Evolutionary conservation across 1,140 invertebrate genomes (phyloP).

Genomic region (Drosophila oshimai): DNA sequence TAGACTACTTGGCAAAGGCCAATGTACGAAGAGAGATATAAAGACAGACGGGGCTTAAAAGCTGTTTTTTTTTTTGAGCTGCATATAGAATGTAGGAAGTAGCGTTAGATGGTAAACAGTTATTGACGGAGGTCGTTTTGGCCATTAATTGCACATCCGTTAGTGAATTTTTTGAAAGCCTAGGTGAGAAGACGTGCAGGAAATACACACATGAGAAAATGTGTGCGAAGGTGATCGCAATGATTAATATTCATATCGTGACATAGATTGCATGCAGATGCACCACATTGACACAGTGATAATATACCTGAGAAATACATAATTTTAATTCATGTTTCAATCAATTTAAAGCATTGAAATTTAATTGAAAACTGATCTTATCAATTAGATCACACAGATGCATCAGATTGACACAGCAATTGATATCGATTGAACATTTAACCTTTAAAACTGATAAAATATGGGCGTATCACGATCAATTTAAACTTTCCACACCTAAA

Average conservation of each 20-base stretch:
- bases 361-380: too few species aligned
- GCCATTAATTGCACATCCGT: conserved; percentile 42
- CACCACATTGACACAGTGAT: neutral
- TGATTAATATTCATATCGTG: conserved; percentile 21
- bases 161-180: conserved; percentile 13
- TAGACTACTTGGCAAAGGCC: conserved; percentile 3
- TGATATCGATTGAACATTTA: neutral
- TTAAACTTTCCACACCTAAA: neutral
- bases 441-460: too few species aligned
- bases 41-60: conserved; percentile 14
- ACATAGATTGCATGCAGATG: conserved; percentile 20
- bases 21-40: conserved; percentile 28
- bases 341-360: too few species aligned
- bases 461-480: neutral
- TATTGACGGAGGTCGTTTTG: conserved; percentile 40
- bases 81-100: conserved; percentile 39
- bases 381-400: neutral
- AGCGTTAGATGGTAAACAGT: conserved; percentile 30
- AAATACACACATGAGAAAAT: conserved; percentile 38
- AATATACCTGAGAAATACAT: neutral
- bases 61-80: neutral
- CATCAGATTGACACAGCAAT: neutral
- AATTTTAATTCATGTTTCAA: too few species aligned
- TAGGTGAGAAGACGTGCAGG: conserved; percentile 25
- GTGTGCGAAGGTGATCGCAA: conserved; percentile 17